Evolutionary conservation across 2,888 invertebrate species (phyloP), one percentile per base, ranked within the genome.

Genomic region (Noctuana brunneofusca): DNA sequence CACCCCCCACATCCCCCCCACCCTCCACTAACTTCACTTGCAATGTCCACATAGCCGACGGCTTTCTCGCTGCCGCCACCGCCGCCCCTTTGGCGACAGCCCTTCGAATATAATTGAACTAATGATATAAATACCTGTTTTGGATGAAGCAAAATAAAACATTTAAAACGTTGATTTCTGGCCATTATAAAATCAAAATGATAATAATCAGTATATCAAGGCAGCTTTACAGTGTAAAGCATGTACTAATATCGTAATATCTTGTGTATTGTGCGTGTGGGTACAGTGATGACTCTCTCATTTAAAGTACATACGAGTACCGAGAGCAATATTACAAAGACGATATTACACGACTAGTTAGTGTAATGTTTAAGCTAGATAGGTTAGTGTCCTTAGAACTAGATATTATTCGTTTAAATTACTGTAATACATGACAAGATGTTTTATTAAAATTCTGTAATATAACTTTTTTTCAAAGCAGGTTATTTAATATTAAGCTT

Each of bases 1-100:
- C 99, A 89, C 83, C 84, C 78, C 76, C 88, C 71, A 9, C 81
- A 91, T 67, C 78, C 83, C 1, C 75, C 87, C 14, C 75, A 72
- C 60, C 71, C 75, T 20, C 71, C 76, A 0, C 41, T 52, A 27
- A 43, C 59, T n/a, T 81, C 87, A 1, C 83, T 90, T 20, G 89
- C 89, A 3, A 84, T 89, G 65, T 84, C 88, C 73, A 90, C 90
- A 84, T 90, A 90, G 90, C 89, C 86, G 64, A 71, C 75, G 76
- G 74, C 69, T 53, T 80, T 73, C 71, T 72, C 76, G 75, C 79
- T 80, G 72, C 81, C 84, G 66, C 84, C 81, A 4, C 84, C 83
- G 64, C 86, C 86, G 27, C 85, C 88, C 63, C 80, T 85, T 53
- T 89, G 88, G 89, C 76, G 80, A 64, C 84, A 80, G 68, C 79